Conservation (phyloP, 2,888 invertebrate genomes). For the Cantharis rufa region DNA sequence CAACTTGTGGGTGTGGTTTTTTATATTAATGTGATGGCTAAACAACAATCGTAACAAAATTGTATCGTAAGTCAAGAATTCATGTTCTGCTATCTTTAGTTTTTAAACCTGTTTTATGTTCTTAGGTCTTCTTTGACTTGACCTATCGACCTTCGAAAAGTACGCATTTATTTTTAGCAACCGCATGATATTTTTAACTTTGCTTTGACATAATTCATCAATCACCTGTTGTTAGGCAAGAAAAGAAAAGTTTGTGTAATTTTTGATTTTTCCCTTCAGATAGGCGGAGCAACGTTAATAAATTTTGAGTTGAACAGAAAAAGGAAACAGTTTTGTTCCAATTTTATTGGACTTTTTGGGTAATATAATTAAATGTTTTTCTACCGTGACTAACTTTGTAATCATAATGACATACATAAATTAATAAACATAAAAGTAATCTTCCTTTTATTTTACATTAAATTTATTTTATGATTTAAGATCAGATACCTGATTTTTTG, state of each 20-base stretch:
- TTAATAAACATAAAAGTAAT: no score
- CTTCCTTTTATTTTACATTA: no score
- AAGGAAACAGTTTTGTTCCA: not conserved
- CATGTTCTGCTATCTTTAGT: slow-evolving; percentile 20
- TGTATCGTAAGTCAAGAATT: slow-evolving; percentile 16
- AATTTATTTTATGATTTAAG: no score
- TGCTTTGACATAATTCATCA: not conserved
- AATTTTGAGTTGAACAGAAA: not conserved
- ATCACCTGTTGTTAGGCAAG: not conserved
- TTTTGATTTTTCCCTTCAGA: not conserved
- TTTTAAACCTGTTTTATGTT: slow-evolving; percentile 21
- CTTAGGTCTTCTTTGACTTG: slow-evolving; percentile 11
- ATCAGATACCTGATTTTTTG: no score
- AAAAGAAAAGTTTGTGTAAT: not conserved
- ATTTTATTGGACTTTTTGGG: no score
- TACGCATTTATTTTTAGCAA: not conserved
- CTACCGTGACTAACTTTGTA: no score
- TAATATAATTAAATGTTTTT: no score
- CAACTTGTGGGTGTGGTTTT: not conserved
- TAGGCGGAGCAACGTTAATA: not conserved
- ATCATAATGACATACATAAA: no score
- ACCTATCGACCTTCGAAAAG: slow-evolving; percentile 23
- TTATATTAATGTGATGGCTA: not conserved
- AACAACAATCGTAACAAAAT: slow-evolving; percentile 16
- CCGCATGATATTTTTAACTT: not conserved